phyloP scores from a whole-genome alignment of 2,113 vertebrate genomes.

The Hypocryptadius cinnamomeus region DNA sequence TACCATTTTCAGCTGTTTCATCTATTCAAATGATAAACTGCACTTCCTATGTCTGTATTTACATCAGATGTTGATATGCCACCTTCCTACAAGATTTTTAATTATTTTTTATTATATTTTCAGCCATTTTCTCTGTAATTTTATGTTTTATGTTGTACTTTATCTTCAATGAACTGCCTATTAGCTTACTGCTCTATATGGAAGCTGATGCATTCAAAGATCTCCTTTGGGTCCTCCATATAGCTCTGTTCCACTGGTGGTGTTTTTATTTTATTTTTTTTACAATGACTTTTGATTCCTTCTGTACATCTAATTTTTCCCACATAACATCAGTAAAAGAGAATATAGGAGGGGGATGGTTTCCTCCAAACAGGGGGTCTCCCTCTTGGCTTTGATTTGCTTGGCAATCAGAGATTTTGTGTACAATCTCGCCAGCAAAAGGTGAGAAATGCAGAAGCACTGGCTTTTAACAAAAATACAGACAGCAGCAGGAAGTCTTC shows the following conservation, averaged over 20 bases:
- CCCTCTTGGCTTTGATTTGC: conserved; percentile 68
- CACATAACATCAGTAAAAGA: conserved; percentile 57
- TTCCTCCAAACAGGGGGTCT: conserved; percentile 67
- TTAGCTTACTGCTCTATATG: conserved; percentile 33
- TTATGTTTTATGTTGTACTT: conserved; percentile 39
- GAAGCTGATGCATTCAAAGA: conserved; percentile 20
- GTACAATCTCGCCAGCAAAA: conserved; percentile 66
- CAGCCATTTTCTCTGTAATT: conserved; percentile 45
- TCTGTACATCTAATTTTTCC: conserved; percentile 64
- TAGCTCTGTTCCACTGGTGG: conserved; percentile 12
- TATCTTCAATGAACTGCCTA: conserved; percentile 57
- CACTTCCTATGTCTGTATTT: conserved; percentile 31
- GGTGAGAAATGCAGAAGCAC: conserved; percentile 68
- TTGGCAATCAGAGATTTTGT: conserved; percentile 71
- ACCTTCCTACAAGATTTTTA: conserved; percentile 40
- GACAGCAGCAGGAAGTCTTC: conserved; percentile 69
- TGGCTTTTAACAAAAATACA: conserved; percentile 66
- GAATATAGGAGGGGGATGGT: conserved; percentile 61
- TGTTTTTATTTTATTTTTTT: conserved; percentile 19
- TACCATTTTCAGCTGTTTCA: not conserved
- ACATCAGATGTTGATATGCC: conserved; percentile 27
- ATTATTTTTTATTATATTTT: conserved; percentile 61
- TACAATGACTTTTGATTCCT: conserved; percentile 48
- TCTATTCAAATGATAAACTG: conserved; percentile 25
- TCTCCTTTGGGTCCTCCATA: conserved; percentile 23